Conservation (phyloP, 2,797 vertebrate genomes). For the Pachyuromys duprasi region DNA sequence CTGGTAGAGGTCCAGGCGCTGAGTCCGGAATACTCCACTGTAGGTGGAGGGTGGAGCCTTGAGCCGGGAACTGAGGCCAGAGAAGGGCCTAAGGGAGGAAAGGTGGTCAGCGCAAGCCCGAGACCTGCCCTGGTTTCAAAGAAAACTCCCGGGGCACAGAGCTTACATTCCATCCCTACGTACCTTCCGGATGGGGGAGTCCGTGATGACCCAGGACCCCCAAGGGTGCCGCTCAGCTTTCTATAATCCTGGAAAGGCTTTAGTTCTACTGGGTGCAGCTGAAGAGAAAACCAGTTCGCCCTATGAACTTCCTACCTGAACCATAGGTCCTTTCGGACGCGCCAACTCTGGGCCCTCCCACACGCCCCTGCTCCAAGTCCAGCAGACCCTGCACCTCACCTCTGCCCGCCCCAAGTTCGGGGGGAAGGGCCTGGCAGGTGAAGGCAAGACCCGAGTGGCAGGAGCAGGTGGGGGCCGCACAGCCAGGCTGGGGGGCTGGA, state of each 20-base stretch:
- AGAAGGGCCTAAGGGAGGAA: constrained; percentile 73
- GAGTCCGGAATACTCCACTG: constrained; percentile 80
- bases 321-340: background rate
- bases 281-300: background rate
- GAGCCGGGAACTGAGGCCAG: constrained; percentile 79
- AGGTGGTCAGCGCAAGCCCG: background rate
- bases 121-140: background rate
- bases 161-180: background rate
- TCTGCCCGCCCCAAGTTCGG: constrained; percentile 79
- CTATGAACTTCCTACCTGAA: background rate
- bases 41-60: constrained; percentile 84
- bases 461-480: constrained; percentile 79
- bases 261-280: constrained; percentile 84
- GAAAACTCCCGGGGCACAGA: background rate
- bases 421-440: constrained; percentile 81
- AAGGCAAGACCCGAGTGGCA: constrained; percentile 81
- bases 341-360: background rate
- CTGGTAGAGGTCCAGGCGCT: constrained; percentile 85
- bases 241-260: constrained; percentile 85
- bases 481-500: constrained; percentile 81
- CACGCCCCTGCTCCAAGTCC: background rate
- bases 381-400: constrained; percentile 75
- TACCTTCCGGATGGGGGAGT: constrained; percentile 80
- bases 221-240: constrained; percentile 79
- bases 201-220: constrained; percentile 77